A percentile compares a stretch with the other conserved stretches of the same genome.
These are phyloP conservation scores for Peromyscus eremicus DNA, from an alignment of 2,797 vertebrate genomes.

Conservation along the genomic window DNA sequence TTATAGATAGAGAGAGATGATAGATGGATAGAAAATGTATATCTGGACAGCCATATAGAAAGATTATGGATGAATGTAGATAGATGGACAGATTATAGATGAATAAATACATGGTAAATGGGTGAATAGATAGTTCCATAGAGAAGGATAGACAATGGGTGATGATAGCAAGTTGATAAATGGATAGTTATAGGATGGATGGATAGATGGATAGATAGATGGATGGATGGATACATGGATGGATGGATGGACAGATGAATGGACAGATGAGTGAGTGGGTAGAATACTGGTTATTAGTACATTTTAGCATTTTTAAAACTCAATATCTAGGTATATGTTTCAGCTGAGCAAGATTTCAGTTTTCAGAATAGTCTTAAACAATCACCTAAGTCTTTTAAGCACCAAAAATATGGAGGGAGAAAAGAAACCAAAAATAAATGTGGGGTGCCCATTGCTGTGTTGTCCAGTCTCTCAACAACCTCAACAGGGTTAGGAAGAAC, in stretches of 20 bases:
- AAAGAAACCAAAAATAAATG: slow-evolving; percentile 78
- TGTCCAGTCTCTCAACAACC: slow-evolving; percentile 68
- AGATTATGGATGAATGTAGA: background rate
- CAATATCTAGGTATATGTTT: background rate
- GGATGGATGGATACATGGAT: background rate
- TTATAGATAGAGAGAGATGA: background rate
- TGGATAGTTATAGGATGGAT: background rate
- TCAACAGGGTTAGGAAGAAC: slow-evolving; percentile 76
- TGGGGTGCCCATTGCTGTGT: slow-evolving; percentile 60
- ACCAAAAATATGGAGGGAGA: slow-evolving; percentile 45
- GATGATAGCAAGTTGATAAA: background rate
- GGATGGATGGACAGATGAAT: background rate
- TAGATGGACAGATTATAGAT: background rate
- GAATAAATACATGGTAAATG: background rate
- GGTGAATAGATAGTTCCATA: background rate
- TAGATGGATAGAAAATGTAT: background rate
- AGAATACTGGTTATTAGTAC: background rate
- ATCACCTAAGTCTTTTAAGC: slow-evolving; percentile 60
- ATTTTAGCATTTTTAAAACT: background rate
- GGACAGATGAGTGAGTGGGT: background rate
- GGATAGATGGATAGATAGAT: background rate
- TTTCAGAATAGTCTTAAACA: slow-evolving; percentile 80
- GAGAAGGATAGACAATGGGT: background rate
- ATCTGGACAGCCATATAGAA: background rate
- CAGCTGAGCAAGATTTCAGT: slow-evolving; percentile 55